Base-by-base conservation (phyloP, 2,888 invertebrate genomes). In the Drosophila siamana region DNA sequence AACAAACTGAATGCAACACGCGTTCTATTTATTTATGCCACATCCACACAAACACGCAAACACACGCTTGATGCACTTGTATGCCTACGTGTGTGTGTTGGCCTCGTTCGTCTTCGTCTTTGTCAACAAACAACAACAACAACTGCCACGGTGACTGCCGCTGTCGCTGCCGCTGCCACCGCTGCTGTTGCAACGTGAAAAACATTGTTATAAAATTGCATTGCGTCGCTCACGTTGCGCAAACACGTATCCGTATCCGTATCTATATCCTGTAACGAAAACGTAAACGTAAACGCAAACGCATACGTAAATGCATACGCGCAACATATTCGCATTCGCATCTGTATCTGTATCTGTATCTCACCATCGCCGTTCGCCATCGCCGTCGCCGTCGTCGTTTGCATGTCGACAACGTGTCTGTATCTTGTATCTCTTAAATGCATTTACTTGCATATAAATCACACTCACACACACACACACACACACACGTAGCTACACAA, bases 401-500 rank as follows among this genome's bases (percentile, higher is more conserved):
- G 64, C 69, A 60, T 73, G 69, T 66, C 56, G 43, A 30, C 67
- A 43, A 11, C 46, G 52, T 61, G 48, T 74, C 57, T 72, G 68
- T 66, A 56, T 68, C 64, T 64, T 80, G 84, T 75, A 63, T 78
- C 78, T 86, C 74, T 84, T 85, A 73, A 89, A 86, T 89, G 86
- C 88, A 88, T 89, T 89, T 80, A 86, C 88, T 84, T 88, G 75
- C 84, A 84, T 84, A 87, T 86, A 89, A 88, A 87, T 83, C 74
- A 76, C 67, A 74, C 33, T 30, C 69, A 68, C 69, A 62, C 68
- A 64, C 69, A 66, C 72, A 74, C 63, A 72, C 40, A 72, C 70
- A 68, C 41, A 54, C 50, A 43, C 63, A 54, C 66, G n/a, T n/a
- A 69, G 95, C 89, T 96, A 96, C 89, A 94, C 95, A 44, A 95